A percentile compares a stretch with the other conserved stretches of the same genome.
phyloP scores from a whole-genome alignment of 2,888 invertebrate species.

The Mythimna pallens region DNA sequence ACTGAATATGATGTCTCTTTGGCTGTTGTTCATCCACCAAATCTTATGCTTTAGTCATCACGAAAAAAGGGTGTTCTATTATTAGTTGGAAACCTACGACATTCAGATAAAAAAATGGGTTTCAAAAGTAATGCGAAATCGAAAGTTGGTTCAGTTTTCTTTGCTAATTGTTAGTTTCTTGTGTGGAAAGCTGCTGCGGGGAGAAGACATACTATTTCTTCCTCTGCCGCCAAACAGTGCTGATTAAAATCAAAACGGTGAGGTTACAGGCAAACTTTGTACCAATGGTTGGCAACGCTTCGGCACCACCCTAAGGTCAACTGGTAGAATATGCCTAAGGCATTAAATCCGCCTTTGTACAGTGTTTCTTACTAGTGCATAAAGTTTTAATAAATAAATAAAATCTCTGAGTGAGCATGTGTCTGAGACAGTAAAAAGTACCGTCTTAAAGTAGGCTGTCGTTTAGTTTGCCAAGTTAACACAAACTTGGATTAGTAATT shows the following conservation, averaged over 20 bases:
- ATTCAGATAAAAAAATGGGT: conserved; percentile 17
- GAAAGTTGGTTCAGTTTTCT: background rate
- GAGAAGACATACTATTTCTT: background rate
- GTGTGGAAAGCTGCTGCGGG: background rate
- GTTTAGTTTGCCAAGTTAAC: background rate
- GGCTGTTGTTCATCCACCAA: conserved; percentile 23
- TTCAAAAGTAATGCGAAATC: conserved; percentile 4
- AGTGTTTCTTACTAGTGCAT: too few relatives aligned
- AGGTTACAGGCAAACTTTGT: background rate
- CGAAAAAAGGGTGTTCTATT: conserved; percentile 31
- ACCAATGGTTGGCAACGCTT: background rate
- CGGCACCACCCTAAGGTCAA: too few relatives aligned
- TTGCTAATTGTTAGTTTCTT: background rate
- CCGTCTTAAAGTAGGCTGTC: background rate
- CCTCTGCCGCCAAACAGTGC: background rate
- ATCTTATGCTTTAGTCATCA: conserved; percentile 36
- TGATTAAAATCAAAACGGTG: background rate
- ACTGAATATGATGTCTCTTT: conserved; percentile 1
- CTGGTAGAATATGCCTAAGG: too few relatives aligned
- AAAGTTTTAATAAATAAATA: too few relatives aligned
- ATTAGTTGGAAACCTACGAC: conserved; percentile 25
- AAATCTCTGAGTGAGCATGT: background rate
- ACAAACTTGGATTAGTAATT: background rate
- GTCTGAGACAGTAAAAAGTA: background rate
- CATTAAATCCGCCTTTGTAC: too few relatives aligned